Conservation (phyloP, 2,888 invertebrate species). For the Lasioglossum oenotherae region DNA sequence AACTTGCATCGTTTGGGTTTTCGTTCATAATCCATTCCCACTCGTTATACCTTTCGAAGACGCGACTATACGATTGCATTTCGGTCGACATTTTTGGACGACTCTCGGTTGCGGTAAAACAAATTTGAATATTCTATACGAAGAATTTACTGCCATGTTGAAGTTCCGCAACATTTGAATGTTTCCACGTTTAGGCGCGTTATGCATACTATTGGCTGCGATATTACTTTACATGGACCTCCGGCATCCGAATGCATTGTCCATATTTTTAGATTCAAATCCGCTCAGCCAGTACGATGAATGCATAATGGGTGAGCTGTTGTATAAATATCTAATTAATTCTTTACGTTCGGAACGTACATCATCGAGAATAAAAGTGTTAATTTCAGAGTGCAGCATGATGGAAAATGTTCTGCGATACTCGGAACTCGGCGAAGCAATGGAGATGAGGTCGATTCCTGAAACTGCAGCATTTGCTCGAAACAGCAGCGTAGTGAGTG, state of each 20-base stretch:
- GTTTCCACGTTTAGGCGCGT: slow-evolving; percentile 82
- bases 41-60: slow-evolving; percentile 86
- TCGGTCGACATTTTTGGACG: slow-evolving; percentile 86
- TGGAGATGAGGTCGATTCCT: slow-evolving; percentile 40
- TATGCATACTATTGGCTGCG: slow-evolving; percentile 84
- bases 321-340: background rate
- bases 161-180: background rate
- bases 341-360: slow-evolving; percentile 21
- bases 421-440: background rate
- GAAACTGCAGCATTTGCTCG: background rate
- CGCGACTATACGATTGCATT: slow-evolving; percentile 82
- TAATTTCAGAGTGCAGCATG: slow-evolving; percentile 40
- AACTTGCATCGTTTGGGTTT: slow-evolving; percentile 85
- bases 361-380: background rate
- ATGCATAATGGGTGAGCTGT: slow-evolving; percentile 83
- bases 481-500: slow-evolving; percentile 52
- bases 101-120: slow-evolving; percentile 84
- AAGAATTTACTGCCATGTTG: background rate
- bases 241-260: slow-evolving; percentile 83
- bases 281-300: slow-evolving; percentile 85
- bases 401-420: slow-evolving; percentile 27
- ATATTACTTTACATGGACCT: slow-evolving; percentile 84
- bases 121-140: background rate
- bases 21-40: slow-evolving; percentile 85
- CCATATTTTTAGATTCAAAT: slow-evolving; percentile 85